Conservation (phyloP, 2,113 vertebrate species). For the Megaleporinus macrocephalus region DNA sequence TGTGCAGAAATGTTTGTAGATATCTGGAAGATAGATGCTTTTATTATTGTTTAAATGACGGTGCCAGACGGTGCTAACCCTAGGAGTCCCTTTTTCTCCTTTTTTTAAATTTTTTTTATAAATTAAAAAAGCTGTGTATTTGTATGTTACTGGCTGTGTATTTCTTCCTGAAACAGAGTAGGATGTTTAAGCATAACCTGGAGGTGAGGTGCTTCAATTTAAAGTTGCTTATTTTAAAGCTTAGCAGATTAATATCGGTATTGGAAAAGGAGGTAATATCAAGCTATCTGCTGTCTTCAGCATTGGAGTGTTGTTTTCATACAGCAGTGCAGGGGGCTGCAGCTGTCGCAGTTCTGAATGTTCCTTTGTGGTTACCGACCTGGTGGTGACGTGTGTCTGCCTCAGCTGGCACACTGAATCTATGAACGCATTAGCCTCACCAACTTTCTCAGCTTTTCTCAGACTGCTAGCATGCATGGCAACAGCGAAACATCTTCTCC, state of each 20-base stretch:
- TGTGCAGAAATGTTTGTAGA: too few relatives aligned
- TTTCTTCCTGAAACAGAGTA: too few relatives aligned
- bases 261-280: background rate
- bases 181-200: too few relatives aligned
- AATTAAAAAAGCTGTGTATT: too few relatives aligned
- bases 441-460: background rate
- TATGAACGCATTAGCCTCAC: background rate
- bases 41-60: too few relatives aligned
- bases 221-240: too few relatives aligned
- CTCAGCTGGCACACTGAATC: slow-evolving; percentile 1
- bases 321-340: slow-evolving; percentile 58
- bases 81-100: too few relatives aligned
- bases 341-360: slow-evolving; percentile 56
- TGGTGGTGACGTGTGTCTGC: slow-evolving; percentile 30
- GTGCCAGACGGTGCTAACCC: too few relatives aligned
- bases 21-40: too few relatives aligned
- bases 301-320: slow-evolving; percentile 60
- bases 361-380: slow-evolving; percentile 49
- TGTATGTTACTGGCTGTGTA: too few relatives aligned
- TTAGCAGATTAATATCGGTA: background rate
- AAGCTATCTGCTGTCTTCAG: background rate
- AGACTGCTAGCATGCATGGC: background rate
- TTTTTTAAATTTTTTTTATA: too few relatives aligned
- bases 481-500: slow-evolving; percentile 64
- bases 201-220: too few relatives aligned